phyloP scores from a whole-genome alignment of 2,888 invertebrate species.

The Campoplex capitator region DNA sequence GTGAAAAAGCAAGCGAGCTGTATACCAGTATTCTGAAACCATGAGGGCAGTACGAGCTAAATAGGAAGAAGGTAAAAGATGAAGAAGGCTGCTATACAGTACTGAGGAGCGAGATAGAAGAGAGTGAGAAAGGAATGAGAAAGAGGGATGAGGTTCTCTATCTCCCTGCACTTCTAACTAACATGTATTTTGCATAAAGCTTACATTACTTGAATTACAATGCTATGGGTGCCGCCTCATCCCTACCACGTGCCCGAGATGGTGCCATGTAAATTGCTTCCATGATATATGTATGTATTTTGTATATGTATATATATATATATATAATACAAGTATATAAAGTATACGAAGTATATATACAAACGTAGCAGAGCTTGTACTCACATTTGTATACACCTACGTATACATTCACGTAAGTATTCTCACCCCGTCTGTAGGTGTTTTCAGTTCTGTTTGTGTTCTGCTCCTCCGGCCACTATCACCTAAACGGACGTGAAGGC shows the following conservation, averaged over 20 bases:
- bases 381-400: slow-evolving; percentile 43
- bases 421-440: slow-evolving; percentile 18
- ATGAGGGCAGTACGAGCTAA: slow-evolving; percentile 57
- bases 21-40: slow-evolving; percentile 21
- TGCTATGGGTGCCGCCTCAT: slow-evolving; percentile 80
- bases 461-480: slow-evolving; percentile 49
- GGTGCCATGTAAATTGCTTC: slow-evolving; percentile 83
- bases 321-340: too few relatives aligned
- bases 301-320: not conserved
- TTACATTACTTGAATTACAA: slow-evolving; percentile 84
- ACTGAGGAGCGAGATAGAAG: slow-evolving; percentile 52
- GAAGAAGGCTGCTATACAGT: slow-evolving; percentile 45
- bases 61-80: slow-evolving; percentile 63
- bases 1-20: slow-evolving; percentile 42
- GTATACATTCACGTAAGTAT: slow-evolving; percentile 43
- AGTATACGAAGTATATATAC: not conserved
- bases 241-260: slow-evolving; percentile 76
- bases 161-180: slow-evolving; percentile 84
- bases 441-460: slow-evolving; percentile 39
- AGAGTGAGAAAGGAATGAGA: slow-evolving; percentile 62
- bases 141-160: slow-evolving; percentile 76
- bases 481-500: slow-evolving; percentile 30
- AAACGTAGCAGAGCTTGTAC: slow-evolving; percentile 41
- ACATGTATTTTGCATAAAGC: slow-evolving; percentile 84
- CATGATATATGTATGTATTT: slow-evolving; percentile 66